A percentile compares a stretch with the other conserved stretches of the same genome.
These are phyloP conservation scores for Adrianichthys oophorus DNA, from an alignment of 2,797 vertebrate species.

Conservation along the genomic window DNA sequence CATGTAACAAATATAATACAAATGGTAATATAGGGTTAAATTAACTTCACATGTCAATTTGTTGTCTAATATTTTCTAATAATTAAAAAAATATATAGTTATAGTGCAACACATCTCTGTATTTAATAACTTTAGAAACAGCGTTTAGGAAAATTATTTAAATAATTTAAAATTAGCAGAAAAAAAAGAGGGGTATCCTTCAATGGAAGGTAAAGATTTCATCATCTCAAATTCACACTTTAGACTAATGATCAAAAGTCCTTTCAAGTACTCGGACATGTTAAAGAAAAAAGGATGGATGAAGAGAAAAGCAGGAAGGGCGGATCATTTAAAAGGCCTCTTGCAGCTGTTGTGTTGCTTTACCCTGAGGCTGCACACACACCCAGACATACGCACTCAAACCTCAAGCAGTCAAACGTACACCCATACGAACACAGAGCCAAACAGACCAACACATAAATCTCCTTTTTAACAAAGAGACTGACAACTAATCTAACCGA, in stretches of 20 bases:
- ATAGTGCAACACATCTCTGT: too few relatives aligned
- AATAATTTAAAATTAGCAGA: too few relatives aligned
- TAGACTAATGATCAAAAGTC: background rate
- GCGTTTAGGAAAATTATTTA: too few relatives aligned
- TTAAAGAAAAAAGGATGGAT: constrained; percentile 1
- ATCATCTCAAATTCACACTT: background rate
- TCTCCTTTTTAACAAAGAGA: constrained; percentile 65
- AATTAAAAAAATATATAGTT: too few relatives aligned
- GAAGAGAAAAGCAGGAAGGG: constrained; percentile 21
- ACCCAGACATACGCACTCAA: constrained; percentile 15
- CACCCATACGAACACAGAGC: constrained; percentile 12
- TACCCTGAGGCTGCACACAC: constrained; percentile 44
- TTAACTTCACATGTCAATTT: too few relatives aligned
- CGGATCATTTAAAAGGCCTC: constrained; percentile 42
- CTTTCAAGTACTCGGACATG: background rate
- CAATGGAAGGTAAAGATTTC: too few relatives aligned
- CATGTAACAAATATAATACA: too few relatives aligned
- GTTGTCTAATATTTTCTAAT: too few relatives aligned
- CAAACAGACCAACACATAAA: constrained; percentile 54
- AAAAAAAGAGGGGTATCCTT: too few relatives aligned
- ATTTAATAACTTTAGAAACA: too few relatives aligned
- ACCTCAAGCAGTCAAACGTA: background rate
- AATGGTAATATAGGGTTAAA: too few relatives aligned
- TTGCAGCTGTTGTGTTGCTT: constrained; percentile 53
- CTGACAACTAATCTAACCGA: constrained; percentile 58